phyloP scores from a whole-genome alignment of 2,113 vertebrate genomes.

The Pseudois nayaur region DNA sequence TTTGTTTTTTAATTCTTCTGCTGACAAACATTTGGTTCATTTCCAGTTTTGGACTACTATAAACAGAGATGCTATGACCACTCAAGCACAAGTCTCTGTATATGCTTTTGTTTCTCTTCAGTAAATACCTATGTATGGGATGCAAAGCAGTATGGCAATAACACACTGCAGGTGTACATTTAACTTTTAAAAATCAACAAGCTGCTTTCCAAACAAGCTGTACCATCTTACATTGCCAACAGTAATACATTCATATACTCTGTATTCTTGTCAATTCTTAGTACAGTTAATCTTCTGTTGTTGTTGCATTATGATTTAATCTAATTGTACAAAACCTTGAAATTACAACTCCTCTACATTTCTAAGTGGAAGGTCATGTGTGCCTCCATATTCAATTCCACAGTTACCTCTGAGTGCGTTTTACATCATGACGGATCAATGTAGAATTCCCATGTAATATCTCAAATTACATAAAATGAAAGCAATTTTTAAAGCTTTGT shows the following conservation, averaged over 20 bases:
- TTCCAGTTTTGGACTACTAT: neutral
- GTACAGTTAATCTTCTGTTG: neutral
- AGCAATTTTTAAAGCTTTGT: constrained; percentile 31
- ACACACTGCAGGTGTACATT: neutral
- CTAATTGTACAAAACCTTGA: constrained; percentile 45
- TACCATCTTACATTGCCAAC: neutral
- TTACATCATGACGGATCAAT: constrained; percentile 10
- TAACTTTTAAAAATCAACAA: neutral
- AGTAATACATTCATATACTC: neutral
- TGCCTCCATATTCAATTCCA: constrained; percentile 46
- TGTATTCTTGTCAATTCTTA: too few relatives aligned
- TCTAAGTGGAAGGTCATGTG: constrained; percentile 41
- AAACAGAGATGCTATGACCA: neutral
- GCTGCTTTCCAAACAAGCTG: neutral
- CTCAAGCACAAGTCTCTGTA: neutral
- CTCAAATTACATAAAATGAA: constrained; percentile 49
- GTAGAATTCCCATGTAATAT: constrained; percentile 45
- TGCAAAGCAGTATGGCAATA: neutral
- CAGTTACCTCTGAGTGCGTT: constrained; percentile 18
- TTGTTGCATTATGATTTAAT: constrained; percentile 67
- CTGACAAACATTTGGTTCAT: neutral
- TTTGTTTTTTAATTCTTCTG: neutral
- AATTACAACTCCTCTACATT: constrained; percentile 13
- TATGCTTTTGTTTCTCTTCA: neutral
- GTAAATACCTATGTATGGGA: neutral